These are phyloP conservation scores for Aptenodytes forsteri DNA, from an alignment of 2,113 vertebrate genomes.

Conservation along the genomic window DNA sequence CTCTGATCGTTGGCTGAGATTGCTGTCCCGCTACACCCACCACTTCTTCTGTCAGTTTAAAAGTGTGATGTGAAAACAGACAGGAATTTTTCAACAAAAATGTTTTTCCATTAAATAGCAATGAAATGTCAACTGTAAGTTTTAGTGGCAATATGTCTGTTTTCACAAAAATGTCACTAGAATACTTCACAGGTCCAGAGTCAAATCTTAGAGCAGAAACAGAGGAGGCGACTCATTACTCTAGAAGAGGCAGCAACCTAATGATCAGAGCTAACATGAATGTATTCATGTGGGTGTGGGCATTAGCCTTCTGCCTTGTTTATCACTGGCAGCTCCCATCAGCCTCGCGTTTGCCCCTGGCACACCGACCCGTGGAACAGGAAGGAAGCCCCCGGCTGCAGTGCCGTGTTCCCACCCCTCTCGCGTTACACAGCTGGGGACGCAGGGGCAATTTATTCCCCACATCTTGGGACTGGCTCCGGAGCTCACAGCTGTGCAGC, in stretches of 20 bases:
- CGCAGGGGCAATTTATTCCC: not conserved
- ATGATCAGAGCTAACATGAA: fast-evolving
- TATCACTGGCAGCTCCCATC: too few species aligned
- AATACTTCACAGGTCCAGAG: not conserved
- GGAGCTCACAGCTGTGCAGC: not conserved
- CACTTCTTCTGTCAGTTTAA: not conserved
- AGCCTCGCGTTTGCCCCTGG: fast-evolving
- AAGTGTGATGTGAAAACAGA: not conserved
- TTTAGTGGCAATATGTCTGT: not conserved
- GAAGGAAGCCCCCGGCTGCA: not conserved
- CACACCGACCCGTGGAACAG: fast-evolving
- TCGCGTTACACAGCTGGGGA: not conserved
- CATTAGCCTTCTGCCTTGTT: not conserved
- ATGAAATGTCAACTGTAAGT: not conserved
- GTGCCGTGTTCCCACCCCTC: not conserved
- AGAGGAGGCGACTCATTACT: not conserved
- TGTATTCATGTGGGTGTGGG: not conserved
- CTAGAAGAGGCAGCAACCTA: not conserved
- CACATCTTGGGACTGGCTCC: fast-evolving
- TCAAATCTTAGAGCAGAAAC: not conserved
- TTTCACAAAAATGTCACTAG: not conserved
- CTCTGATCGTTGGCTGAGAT: not conserved
- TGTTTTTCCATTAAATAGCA: not conserved
- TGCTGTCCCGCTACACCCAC: not conserved
- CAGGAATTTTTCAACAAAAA: not conserved